Percentiles rank a stretch among this genome's conserved stretches.
Evolutionary conservation across 2,797 vertebrate species (phyloP).

Genomic region (Lerista edwardsae): DNA sequence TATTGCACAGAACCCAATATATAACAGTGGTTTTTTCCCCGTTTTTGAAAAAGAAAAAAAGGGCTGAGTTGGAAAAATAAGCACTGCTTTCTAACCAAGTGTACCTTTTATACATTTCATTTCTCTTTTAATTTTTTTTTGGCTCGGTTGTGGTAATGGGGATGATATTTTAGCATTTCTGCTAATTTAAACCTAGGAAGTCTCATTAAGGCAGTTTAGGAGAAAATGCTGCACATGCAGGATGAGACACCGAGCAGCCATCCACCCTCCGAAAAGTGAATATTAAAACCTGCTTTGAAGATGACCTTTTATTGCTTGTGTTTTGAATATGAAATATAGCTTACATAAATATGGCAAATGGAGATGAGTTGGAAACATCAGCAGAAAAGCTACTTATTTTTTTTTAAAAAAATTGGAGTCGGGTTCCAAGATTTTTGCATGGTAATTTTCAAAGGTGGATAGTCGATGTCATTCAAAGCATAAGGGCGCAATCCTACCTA

Average conservation of each 20-base stretch:
- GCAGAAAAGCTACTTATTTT: neutral
- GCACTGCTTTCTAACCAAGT: constrained; percentile 22
- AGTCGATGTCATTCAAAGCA: neutral
- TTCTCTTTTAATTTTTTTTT: constrained; percentile 29
- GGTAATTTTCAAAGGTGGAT: neutral
- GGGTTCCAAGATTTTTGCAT: neutral
- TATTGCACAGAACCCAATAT: too few species aligned
- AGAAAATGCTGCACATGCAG: constrained; percentile 23
- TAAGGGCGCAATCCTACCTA: too few species aligned
- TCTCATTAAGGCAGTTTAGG: constrained; percentile 25
- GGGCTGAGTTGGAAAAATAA: constrained; percentile 33
- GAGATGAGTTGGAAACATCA: neutral
- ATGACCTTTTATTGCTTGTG: constrained; percentile 18
- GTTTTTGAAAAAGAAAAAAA: constrained; percentile 22
- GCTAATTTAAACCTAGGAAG: constrained; percentile 37
- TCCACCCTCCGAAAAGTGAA: constrained; percentile 15
- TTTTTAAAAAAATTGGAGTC: neutral
- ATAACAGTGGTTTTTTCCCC: neutral
- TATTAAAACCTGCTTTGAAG: constrained; percentile 32
- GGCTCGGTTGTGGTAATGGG: neutral
- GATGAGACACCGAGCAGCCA: constrained; percentile 10
- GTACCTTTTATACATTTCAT: constrained; percentile 26
- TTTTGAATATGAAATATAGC: constrained; percentile 23
- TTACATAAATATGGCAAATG: neutral
- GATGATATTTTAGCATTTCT: neutral